Percentiles rank a stretch among this genome's conserved stretches.
Conservation (phyloP, 2,113 vertebrate species). For the Salvelinus alpinus region DNA sequence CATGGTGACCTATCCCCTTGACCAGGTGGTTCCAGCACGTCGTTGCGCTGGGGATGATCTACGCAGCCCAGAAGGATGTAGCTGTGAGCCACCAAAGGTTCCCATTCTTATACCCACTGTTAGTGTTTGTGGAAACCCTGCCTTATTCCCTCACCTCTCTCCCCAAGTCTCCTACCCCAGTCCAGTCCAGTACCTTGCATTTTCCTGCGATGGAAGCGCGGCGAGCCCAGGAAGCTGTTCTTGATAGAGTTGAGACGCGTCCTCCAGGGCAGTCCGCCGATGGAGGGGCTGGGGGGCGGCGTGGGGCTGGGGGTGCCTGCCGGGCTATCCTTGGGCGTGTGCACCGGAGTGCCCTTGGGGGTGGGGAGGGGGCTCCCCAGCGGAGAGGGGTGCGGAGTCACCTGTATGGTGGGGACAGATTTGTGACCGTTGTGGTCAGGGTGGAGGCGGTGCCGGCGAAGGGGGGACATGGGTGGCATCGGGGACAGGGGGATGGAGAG, state of each 20-base stretch:
- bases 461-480: slow-evolving; percentile 77
- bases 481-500: slow-evolving; percentile 79
- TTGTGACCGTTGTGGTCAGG: slow-evolving; percentile 86
- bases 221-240: slow-evolving; percentile 98
- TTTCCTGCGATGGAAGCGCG: slow-evolving; percentile 98
- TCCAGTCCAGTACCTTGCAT: slow-evolving; percentile 84
- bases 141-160: background rate
- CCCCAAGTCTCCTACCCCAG: background rate
- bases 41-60: too few relatives aligned
- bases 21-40: too few relatives aligned
- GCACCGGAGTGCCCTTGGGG: slow-evolving; percentile 96
- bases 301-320: slow-evolving; percentile 95
- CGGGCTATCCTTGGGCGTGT: slow-evolving; percentile 98
- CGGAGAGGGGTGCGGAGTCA: slow-evolving; percentile 97
- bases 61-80: too few relatives aligned
- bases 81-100: too few relatives aligned
- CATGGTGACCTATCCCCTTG: too few relatives aligned
- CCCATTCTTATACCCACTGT: background rate
- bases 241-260: slow-evolving; percentile 98
- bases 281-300: slow-evolving; percentile 95
- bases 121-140: too few relatives aligned
- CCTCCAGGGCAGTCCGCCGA: slow-evolving; percentile 97
- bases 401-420: slow-evolving; percentile 97
- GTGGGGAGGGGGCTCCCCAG: slow-evolving; percentile 97
- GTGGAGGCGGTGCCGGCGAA: slow-evolving; percentile 78